Percentiles rank a stretch among this genome's conserved stretches.
phyloP scores from a whole-genome alignment of 1,140 invertebrate species.

The Drosophila suzukii region DNA sequence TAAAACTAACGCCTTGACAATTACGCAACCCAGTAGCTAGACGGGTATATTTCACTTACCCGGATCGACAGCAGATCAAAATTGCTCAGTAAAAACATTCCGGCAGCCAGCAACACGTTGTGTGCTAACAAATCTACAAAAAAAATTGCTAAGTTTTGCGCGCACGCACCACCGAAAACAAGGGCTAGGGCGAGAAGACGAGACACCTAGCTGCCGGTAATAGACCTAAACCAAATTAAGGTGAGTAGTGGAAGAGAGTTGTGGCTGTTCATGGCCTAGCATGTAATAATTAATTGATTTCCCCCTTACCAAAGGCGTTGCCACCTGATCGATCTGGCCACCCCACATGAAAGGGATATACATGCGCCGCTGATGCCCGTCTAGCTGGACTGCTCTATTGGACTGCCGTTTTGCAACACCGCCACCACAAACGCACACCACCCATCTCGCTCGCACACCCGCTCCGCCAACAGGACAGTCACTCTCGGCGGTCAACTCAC shows the following conservation, averaged over 20 bases:
- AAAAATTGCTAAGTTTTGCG: conserved; percentile 39
- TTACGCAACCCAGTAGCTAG: conserved; percentile 45
- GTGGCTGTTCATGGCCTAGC: not conserved
- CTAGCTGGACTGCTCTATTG: conserved; percentile 42
- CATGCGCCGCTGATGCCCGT: conserved; percentile 34
- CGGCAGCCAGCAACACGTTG: conserved; percentile 71
- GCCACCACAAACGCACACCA: conserved; percentile 19
- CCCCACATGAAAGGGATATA: conserved; percentile 17
- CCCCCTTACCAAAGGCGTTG: conserved; percentile 25
- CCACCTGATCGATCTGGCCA: conserved; percentile 65
- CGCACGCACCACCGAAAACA: conserved; percentile 11
- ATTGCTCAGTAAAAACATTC: conserved; percentile 68
- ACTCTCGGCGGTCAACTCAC: conserved; percentile 31
- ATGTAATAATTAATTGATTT: conserved; percentile 17
- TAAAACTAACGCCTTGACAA: not conserved
- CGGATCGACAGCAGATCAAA: conserved; percentile 44
- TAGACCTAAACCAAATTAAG: not conserved
- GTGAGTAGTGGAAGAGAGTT: conserved; percentile 8
- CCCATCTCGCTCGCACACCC: conserved; percentile 40
- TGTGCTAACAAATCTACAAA: conserved; percentile 47
- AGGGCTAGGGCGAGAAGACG: conserved; percentile 13
- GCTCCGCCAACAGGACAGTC: conserved; percentile 1
- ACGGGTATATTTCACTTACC: conserved; percentile 35
- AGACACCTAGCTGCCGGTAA: conserved; percentile 47
- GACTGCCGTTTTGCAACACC: conserved; percentile 61